Conservation (phyloP, 2,888 invertebrate genomes). For the Hypomecis punctinalis region DNA sequence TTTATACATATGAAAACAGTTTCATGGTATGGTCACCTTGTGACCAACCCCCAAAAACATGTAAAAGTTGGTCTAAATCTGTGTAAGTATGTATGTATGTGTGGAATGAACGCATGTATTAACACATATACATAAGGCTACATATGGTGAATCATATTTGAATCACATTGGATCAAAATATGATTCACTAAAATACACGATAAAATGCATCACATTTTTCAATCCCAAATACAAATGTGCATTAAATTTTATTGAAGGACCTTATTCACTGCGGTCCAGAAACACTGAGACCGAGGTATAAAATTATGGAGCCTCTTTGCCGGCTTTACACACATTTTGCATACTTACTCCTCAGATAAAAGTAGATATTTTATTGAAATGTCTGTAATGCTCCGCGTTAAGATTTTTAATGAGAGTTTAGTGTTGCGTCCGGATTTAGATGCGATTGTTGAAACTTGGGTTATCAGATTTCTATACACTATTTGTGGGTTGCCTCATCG, state of each 20-base stretch:
- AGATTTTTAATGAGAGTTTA: conserved; percentile 50
- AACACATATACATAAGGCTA: too few species aligned
- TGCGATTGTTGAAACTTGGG: conserved; percentile 36
- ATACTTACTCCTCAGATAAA: conserved; percentile 67
- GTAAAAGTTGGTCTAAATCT: too few species aligned
- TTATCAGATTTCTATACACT: conserved; percentile 26
- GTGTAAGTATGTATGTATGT: too few species aligned
- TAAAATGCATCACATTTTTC: not conserved
- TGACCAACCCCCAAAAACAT: too few species aligned
- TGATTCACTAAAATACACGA: not conserved
- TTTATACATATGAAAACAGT: too few species aligned
- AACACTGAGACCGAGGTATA: conserved; percentile 54
- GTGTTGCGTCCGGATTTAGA: conserved; percentile 39
- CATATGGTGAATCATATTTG: too few species aligned
- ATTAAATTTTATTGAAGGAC: conserved; percentile 24
- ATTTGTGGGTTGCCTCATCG: conserved; percentile 8
- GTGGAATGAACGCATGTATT: too few species aligned
- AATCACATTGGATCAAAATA: not conserved
- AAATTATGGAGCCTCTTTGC: conserved; percentile 62
- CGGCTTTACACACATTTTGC: conserved; percentile 67
- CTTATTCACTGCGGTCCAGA: conserved; percentile 23
- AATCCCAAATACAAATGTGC: conserved; percentile 1
- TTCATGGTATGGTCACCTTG: too few species aligned
- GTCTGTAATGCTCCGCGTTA: conserved; percentile 59
- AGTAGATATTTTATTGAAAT: conserved; percentile 66